These are phyloP conservation scores for Trissoscelio sp. DNA, from an alignment of 2,888 invertebrate species.

Conservation along the genomic window DNA sequence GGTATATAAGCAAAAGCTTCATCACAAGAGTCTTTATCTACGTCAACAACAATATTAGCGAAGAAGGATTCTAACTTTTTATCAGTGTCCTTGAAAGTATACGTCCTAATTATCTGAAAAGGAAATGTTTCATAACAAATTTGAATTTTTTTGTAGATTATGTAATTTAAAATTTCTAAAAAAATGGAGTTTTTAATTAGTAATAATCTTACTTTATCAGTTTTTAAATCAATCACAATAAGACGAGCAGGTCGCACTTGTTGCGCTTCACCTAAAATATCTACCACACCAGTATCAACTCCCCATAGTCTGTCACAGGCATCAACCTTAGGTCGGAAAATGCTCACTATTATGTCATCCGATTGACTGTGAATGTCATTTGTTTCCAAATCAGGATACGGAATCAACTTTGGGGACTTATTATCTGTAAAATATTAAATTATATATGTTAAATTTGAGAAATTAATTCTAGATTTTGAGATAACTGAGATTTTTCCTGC, in stretches of 20 bases:
- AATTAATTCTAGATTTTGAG: too few species aligned
- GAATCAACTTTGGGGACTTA: conserved; percentile 88
- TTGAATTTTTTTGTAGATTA: too few species aligned
- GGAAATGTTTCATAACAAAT: neutral
- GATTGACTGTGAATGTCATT: conserved; percentile 87
- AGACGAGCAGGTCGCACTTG: conserved; percentile 86
- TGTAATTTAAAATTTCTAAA: too few species aligned
- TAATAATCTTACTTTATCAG: conserved; percentile 85
- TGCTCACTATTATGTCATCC: conserved; percentile 88
- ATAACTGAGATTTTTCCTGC: too few species aligned
- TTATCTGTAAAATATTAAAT: conserved; percentile 46
- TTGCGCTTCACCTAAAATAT: conserved; percentile 87
- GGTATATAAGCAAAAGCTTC: conserved; percentile 91
- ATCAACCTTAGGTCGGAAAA: conserved; percentile 90
- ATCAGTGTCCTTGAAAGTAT: conserved; percentile 87
- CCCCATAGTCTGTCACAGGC: conserved; percentile 93
- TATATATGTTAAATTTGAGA: conserved; percentile 4
- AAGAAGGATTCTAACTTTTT: conserved; percentile 91
- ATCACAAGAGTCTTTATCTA: conserved; percentile 88
- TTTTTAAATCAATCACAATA: conserved; percentile 89
- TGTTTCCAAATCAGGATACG: conserved; percentile 91
- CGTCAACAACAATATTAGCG: conserved; percentile 91
- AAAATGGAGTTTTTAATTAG: too few species aligned
- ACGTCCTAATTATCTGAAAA: conserved; percentile 85
- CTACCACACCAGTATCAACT: conserved; percentile 91